Percentiles rank a stretch among this genome's conserved stretches.
These are phyloP conservation scores for Semnopithecus entellus DNA, from an alignment of 2,113 vertebrate species.

Conservation along the genomic window DNA sequence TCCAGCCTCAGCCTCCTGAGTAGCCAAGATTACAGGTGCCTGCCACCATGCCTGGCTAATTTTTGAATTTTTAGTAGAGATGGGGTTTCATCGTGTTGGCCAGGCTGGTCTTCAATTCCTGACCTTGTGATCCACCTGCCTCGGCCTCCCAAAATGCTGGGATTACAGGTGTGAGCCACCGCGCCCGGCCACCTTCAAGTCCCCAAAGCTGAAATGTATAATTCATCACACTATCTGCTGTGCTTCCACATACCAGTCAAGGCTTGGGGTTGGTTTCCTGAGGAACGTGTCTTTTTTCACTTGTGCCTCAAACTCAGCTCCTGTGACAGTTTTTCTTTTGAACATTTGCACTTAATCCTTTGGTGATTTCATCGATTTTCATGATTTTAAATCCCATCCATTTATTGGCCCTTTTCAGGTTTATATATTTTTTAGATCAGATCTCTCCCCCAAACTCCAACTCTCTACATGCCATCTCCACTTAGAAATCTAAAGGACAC, in stretches of 20 bases:
- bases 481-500: background rate
- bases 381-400: conserved; percentile 28
- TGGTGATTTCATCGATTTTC: background rate
- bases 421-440: background rate
- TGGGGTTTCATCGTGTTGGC: no score
- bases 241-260: background rate
- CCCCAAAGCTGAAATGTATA: background rate
- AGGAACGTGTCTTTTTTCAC: background rate
- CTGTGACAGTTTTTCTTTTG: background rate
- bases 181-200: no score
- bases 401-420: background rate
- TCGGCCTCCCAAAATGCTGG: no score
- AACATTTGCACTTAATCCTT: background rate
- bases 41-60: no score
- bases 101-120: no score
- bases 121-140: no score
- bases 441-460: background rate
- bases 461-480: background rate
- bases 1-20: no score
- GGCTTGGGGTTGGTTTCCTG: background rate
- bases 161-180: no score
- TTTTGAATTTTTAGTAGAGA: no score
- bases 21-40: no score
- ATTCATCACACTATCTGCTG: background rate
- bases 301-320: background rate